Conservation (phyloP, 1,140 invertebrate genomes). For the Pogonus chalceus region DNA sequence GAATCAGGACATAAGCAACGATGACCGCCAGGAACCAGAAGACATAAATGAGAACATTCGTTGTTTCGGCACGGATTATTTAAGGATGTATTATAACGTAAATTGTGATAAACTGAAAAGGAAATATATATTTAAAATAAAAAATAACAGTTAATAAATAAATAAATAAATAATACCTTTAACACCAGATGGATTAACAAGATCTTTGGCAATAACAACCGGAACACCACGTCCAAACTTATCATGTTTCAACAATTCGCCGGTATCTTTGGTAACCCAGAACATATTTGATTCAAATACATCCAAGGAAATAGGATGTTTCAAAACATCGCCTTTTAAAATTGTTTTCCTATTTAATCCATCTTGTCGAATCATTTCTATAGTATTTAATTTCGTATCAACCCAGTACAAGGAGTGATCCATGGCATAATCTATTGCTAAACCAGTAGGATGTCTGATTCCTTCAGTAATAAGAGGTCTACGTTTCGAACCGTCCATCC, state of each 20-base stretch:
- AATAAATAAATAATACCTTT: constrained; percentile 45
- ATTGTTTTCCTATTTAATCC: constrained; percentile 68
- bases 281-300: constrained; percentile 87
- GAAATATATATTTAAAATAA: constrained; percentile 20
- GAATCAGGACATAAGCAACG: constrained; percentile 82
- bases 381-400: constrained; percentile 86
- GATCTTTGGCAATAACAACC: constrained; percentile 63
- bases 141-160: constrained; percentile 8
- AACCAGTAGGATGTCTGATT: constrained; percentile 74
- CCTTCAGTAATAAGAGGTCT: constrained; percentile 65
- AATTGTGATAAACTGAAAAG: constrained; percentile 60
- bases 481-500: constrained; percentile 91
- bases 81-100: constrained; percentile 68
- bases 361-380: constrained; percentile 80
- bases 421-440: constrained; percentile 85
- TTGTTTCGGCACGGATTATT: constrained; percentile 60
- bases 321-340: constrained; percentile 57
- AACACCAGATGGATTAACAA: constrained; percentile 74
- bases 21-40: constrained; percentile 75
- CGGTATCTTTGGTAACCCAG: constrained; percentile 76
- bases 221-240: constrained; percentile 95
- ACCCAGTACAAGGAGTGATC: constrained; percentile 89
- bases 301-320: constrained; percentile 79
- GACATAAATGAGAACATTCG: constrained; percentile 80
- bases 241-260: constrained; percentile 77